Conservation (phyloP, 2,797 vertebrate species). For the Clarias pachynema region DNA sequence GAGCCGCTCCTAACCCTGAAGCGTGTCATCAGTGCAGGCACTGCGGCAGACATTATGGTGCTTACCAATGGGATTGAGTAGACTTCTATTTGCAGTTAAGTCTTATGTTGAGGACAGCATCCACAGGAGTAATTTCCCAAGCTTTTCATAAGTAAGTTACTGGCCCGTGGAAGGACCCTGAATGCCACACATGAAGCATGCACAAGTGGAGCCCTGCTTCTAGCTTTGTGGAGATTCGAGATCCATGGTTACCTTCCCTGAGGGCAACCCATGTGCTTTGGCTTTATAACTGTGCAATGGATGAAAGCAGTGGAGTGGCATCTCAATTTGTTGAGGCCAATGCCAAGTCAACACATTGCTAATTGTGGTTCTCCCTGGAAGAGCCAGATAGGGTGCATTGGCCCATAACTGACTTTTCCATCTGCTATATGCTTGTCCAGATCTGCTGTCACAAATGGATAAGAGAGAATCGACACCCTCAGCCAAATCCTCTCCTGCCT, state of each 20-base stretch:
- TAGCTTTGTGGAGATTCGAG: not conserved
- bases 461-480: not conserved
- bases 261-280: not conserved
- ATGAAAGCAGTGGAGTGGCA: not conserved
- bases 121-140: not conserved
- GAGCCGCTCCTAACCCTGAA: not conserved
- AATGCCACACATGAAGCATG: not conserved
- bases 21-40: not conserved
- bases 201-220: not conserved
- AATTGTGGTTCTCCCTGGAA: not conserved
- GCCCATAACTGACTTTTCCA: not conserved
- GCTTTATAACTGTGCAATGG: not conserved
- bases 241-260: not conserved
- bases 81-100: not conserved
- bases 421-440: not conserved
- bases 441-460: not conserved
- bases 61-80: not conserved
- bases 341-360: slow-evolving; percentile 3
- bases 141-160: not conserved
- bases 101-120: not conserved
- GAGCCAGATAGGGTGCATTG: not conserved
- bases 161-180: not conserved
- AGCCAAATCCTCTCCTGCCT: not conserved
- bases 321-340: not conserved
- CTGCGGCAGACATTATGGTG: not conserved